A percentile compares a stretch with the other conserved stretches of the same genome.
These are phyloP conservation scores for Drosophila tristis DNA, from an alignment of 1,140 invertebrate genomes.

Conservation along the genomic window DNA sequence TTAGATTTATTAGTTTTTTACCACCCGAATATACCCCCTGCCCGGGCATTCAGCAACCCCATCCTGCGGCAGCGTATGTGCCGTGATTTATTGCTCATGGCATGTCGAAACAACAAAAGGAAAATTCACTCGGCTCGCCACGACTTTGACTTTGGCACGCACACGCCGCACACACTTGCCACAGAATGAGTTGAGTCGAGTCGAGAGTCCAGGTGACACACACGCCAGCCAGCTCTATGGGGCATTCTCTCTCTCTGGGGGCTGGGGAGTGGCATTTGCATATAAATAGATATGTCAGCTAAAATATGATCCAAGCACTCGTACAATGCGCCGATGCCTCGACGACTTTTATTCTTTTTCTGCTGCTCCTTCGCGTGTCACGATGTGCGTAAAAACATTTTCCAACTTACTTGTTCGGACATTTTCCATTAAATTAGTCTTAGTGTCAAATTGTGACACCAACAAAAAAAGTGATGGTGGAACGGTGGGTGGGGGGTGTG, in stretches of 20 bases:
- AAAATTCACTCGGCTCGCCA: slow-evolving; percentile 14
- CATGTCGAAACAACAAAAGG: slow-evolving; percentile 48
- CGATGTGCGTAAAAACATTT: slow-evolving; percentile 18
- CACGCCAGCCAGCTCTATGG: background rate
- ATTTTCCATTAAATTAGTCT: slow-evolving; percentile 71
- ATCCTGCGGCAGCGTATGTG: slow-evolving; percentile 36
- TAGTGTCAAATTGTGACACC: slow-evolving; percentile 58
- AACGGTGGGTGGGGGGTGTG: slow-evolving; percentile 7
- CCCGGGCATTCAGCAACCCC: background rate
- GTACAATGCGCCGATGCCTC: too few relatives aligned
- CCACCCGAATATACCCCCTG: background rate
- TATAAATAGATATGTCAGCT: slow-evolving; percentile 78
- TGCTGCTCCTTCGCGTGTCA: slow-evolving; percentile 21
- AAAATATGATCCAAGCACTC: slow-evolving; percentile 57
- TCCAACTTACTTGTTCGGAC: slow-evolving; percentile 38
- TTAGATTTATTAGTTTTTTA: slow-evolving; percentile 78
- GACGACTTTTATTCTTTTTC: too few relatives aligned
- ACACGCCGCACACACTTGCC: slow-evolving; percentile 8
- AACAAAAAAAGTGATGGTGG: slow-evolving; percentile 23
- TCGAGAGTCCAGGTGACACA: slow-evolving; percentile 26
- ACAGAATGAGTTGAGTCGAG: background rate
- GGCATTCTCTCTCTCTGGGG: background rate
- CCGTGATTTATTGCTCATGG: slow-evolving; percentile 69
- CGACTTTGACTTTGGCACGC: slow-evolving; percentile 53
- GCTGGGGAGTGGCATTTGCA: slow-evolving; percentile 63